Evolutionary conservation across 1,140 invertebrate genomes (phyloP), one percentile per base, ranked within the genome.

Genomic region (Drosophila jambulina): DNA sequence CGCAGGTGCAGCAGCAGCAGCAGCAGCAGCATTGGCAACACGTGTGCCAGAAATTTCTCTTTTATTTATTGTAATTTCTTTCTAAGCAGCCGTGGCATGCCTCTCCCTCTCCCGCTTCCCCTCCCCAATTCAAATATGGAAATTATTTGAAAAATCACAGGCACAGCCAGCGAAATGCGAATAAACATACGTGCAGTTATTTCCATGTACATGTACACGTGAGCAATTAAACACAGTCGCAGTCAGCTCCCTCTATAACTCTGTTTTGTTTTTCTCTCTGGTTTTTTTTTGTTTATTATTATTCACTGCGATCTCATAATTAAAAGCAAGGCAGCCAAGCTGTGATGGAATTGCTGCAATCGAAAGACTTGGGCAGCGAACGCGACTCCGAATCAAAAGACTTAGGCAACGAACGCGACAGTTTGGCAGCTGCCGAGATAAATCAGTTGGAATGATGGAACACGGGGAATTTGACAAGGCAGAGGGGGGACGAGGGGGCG

Each of bases 301-400:
- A 27, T 38, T 38, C 2, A 17, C 32, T 21, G 13, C 15, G 21
- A 56, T 38, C 53, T 56, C 53, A 45, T 58, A 58, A 58, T 58
- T 36, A 53, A 38, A 65, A 38, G 27, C 45, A 23, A 38, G 7
- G 36, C 62, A 25, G 45, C 45, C 38, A 29, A 25, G 45, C 25
- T 45, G 53, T 60, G 54, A 17, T 58, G 38, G 25, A 27, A 62
- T 53, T 49, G 46, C 46, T n/a, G 60, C 40, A 76, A 77, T 77
- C 38, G 17, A 92, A 92, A 79, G 86, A 92, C 83, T 92, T 82
- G 65, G 78, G 72, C 75, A 84, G 84, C 83, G 57, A 92, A 92
- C 86, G 78, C 43, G 68, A 27, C 40, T 49, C 3, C 36, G 21
- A 42, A 60, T 60, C 62, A 29, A 92, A 92, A 79, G 91, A 92